phyloP scores from a whole-genome alignment of 2,113 vertebrate species.

The Apeltes quadracus region DNA sequence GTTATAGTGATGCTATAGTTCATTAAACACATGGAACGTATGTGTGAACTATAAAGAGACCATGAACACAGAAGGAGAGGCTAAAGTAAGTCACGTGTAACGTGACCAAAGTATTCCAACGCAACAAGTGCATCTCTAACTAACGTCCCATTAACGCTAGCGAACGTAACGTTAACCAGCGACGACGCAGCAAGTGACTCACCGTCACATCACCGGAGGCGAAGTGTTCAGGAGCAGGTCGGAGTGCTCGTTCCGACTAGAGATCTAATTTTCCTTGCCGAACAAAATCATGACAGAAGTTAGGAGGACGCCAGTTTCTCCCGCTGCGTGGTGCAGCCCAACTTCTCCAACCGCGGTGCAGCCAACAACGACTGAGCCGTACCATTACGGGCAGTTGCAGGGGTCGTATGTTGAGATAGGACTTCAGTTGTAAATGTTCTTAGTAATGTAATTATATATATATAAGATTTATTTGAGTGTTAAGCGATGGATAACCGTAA shows the following conservation, averaged over 20 bases:
- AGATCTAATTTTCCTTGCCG: neutral
- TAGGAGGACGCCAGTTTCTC: neutral
- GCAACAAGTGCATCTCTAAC: slow-evolving; percentile 65
- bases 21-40: neutral
- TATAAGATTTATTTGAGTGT: neutral
- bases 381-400: slow-evolving; percentile 47
- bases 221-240: neutral
- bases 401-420: neutral
- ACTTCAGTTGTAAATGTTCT: neutral
- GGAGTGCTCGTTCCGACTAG: neutral
- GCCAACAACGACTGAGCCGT: slow-evolving; percentile 20
- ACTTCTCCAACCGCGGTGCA: slow-evolving; percentile 4
- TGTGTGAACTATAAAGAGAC: neutral
- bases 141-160: neutral
- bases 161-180: too few relatives aligned
- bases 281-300: neutral
- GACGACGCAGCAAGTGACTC: slow-evolving; percentile 22
- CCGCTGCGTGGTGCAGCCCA: slow-evolving; percentile 17
- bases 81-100: neutral
- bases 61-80: neutral
- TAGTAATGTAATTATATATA: accelerated
- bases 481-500: accelerated
- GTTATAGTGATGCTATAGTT: too few relatives aligned
- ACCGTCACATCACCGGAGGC: slow-evolving; percentile 21
- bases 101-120: neutral